phyloP scores from a whole-genome alignment of 1,140 invertebrate species.

The Eurosta solidaginis region DNA sequence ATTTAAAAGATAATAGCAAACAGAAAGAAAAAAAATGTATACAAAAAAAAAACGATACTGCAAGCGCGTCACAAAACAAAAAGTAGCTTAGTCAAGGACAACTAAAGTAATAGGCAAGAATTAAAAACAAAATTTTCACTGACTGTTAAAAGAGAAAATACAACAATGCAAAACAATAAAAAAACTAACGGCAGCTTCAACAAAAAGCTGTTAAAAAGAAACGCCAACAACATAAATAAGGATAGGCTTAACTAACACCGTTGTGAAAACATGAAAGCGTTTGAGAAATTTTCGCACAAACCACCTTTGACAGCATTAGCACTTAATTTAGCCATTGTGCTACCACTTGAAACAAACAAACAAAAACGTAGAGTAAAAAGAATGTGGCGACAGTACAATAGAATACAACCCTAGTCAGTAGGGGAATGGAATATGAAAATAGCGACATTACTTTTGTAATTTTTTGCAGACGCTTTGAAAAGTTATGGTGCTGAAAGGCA shows the following conservation, averaged over 20 bases:
- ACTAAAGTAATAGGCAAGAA: neutral
- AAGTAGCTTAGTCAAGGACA: neutral
- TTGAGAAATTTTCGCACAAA: neutral
- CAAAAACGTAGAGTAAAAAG: neutral
- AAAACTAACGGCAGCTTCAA: neutral
- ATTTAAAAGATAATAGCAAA: too few relatives aligned
- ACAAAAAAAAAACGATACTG: neutral
- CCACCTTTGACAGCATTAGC: constrained; percentile 1
- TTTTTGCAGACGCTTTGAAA: neutral
- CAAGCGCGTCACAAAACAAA: neutral
- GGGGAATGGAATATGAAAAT: neutral
- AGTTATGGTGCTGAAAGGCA: neutral
- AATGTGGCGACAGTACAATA: neutral
- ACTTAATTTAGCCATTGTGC: neutral
- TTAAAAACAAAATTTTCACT: too few relatives aligned
- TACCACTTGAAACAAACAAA: neutral
- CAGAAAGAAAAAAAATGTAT: too few relatives aligned
- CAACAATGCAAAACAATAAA: too few relatives aligned
- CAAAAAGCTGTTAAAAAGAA: neutral
- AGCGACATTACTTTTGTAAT: neutral
- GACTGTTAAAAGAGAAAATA: too few relatives aligned
- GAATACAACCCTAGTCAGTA: too few relatives aligned
- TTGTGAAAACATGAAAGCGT: neutral
- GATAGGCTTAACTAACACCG: neutral
- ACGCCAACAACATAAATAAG: neutral